Conservation (phyloP, 2,888 invertebrate species). For the Trachelus tabidus region DNA sequence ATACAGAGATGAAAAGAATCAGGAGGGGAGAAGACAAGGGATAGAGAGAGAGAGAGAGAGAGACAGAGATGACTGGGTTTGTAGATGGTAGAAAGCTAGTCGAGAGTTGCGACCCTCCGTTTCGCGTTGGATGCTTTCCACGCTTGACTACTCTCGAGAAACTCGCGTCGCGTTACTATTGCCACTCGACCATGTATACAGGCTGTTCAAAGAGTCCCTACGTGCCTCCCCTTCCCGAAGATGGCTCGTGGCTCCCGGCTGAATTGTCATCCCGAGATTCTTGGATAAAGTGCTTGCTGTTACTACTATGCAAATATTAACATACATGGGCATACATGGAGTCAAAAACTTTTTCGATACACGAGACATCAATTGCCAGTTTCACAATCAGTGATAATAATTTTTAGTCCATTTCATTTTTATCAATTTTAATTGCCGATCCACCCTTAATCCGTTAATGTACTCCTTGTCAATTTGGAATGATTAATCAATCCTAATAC, state of each 20-base stretch:
- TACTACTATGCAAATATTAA: not conserved
- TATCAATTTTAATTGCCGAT: not conserved
- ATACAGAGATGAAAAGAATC: not conserved
- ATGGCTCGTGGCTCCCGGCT: not conserved
- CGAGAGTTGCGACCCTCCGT: not conserved
- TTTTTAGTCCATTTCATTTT: not conserved
- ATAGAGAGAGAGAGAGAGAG: too few relatives aligned
- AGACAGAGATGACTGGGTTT: not conserved
- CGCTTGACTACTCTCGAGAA: conserved; percentile 28
- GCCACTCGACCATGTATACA: conserved; percentile 14
- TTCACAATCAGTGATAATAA: not conserved
- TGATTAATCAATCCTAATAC: not conserved
- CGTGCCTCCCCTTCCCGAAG: not conserved
- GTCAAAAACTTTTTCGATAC: not conserved
- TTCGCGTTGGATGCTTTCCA: conserved; percentile 23
- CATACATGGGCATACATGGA: not conserved
- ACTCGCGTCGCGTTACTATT: conserved; percentile 27
- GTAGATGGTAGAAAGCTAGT: not conserved
- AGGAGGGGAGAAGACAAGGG: not conserved
- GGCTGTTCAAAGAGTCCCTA: not conserved
- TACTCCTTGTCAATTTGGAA: too few relatives aligned
- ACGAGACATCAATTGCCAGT: not conserved
- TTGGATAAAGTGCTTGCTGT: not conserved
- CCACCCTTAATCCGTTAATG: too few relatives aligned
- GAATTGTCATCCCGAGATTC: not conserved